Evolutionary conservation across 2,888 invertebrate genomes (phyloP), one percentile per base, ranked within the genome.

Genomic region (Lepidochrysops patricia): DNA sequence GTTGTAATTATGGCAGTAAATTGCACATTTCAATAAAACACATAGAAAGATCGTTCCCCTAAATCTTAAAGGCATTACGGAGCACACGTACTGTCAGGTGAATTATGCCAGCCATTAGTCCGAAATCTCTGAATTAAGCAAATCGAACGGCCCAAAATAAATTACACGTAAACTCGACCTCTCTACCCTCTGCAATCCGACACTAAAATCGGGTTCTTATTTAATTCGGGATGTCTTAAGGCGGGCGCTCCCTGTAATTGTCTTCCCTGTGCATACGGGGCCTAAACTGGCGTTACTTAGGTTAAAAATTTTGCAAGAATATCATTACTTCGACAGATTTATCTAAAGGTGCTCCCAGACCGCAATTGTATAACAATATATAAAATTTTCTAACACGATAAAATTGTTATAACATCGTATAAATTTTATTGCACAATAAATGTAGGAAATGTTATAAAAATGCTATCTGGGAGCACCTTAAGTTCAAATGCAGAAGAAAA

Each of bases 101-200:
- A 49, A 58, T 58, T 48, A 32, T 58, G 13, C 58, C 48, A 9
- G 15, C 52, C 29, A 23, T 48, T 49, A 32, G 58, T 49, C 29
- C 32, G 48, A 58, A 58, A 49, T 49, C 58, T 48, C 58, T 49
- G 48, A 58, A 58, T 58, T 58, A 58, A 58, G 29, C 49, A 58
- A 58, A 58, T 49, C 48, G 32, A 49, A 49, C 15, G 49, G 49
- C 49, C 49, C 29, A 29, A 58, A 23, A 58, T 48, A 58, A 58
- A 58, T 58, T 49, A 32, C 49, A 32, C 58, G 48, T 49, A 49
- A 48, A 58, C 27, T 48, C 57, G 29, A 48, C 37, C 37, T 37
- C 15, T 35, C 35, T 13, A 35, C 35, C 57, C 25, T 54, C 54
- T 35, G 26, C 13, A 35, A 57, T 35, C 37, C 57, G 34, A 57